Percentiles rank a stretch among this genome's conserved stretches.
Conservation (phyloP, 2,888 invertebrate genomes). For the Falcaria lacertinaria region DNA sequence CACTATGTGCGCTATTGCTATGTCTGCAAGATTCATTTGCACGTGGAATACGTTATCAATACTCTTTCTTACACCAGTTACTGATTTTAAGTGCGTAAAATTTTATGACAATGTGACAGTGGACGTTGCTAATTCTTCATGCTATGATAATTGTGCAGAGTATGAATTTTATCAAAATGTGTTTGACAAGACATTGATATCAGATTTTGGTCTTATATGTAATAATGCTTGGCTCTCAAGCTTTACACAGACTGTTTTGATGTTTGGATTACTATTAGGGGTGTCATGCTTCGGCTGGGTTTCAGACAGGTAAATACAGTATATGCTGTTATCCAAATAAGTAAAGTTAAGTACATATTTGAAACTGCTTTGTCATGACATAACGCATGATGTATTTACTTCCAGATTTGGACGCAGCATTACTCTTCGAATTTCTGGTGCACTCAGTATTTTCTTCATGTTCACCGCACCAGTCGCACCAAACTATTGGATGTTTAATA, state of each 20-base stretch:
- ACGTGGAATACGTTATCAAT: too few relatives aligned
- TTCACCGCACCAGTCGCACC: slow-evolving; percentile 82
- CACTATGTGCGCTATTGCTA: too few relatives aligned
- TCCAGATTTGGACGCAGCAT: slow-evolving; percentile 63
- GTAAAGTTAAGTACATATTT: too few relatives aligned
- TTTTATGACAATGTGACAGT: slow-evolving; percentile 23
- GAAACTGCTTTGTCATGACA: too few relatives aligned
- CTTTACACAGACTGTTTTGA: slow-evolving; percentile 44
- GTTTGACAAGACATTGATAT: slow-evolving; percentile 40
- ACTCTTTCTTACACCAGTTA: slow-evolving; percentile 41
- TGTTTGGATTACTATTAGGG: slow-evolving; percentile 46
- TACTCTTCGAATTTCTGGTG: slow-evolving; percentile 82
- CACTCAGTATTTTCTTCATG: slow-evolving; percentile 83
- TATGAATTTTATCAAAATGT: slow-evolving; percentile 37
- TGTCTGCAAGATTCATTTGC: too few relatives aligned
- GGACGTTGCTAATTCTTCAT: slow-evolving; percentile 28
- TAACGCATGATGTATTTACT: too few relatives aligned
- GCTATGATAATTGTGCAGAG: slow-evolving; percentile 39
- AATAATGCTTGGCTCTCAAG: slow-evolving; percentile 43
- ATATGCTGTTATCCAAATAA: too few relatives aligned
- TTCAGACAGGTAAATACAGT: slow-evolving; percentile 53
- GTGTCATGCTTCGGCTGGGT: slow-evolving; percentile 51
- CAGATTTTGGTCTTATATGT: slow-evolving; percentile 48
- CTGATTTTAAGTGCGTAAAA: slow-evolving; percentile 34
- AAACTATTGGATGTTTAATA: slow-evolving; percentile 74